phyloP scores from a whole-genome alignment of 1,140 invertebrate genomes.

The Harpegnathos saltator region DNA sequence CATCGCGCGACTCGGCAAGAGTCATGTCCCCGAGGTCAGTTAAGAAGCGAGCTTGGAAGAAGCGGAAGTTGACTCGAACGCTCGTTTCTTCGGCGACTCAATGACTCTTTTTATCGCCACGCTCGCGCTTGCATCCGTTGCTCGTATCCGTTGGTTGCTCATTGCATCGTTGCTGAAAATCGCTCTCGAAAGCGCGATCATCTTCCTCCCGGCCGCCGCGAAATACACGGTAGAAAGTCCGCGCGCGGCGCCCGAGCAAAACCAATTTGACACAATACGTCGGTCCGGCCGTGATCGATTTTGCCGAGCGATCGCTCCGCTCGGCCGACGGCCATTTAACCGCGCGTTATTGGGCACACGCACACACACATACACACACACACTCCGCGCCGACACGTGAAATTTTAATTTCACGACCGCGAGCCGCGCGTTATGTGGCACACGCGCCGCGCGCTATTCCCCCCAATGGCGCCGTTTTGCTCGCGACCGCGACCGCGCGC shows the following conservation, averaged over 20 bases:
- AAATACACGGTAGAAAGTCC: conserved; percentile 46
- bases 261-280: conserved; percentile 27
- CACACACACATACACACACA: no score
- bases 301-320: not conserved
- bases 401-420: conserved; percentile 38
- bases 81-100: not conserved
- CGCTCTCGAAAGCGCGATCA: conserved; percentile 42
- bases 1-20: conserved; percentile 2
- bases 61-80: conserved; percentile 44
- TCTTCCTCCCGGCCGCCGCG: not conserved
- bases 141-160: no score
- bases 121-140: no score
- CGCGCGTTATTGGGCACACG: not conserved
- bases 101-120: conserved; percentile 25
- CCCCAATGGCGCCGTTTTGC: no score
- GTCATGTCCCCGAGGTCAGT: conserved; percentile 13
- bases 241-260: conserved; percentile 10
- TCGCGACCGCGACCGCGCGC: no score
- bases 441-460: not conserved
- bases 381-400: not conserved
- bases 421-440: not conserved
- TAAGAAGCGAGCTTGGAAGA: not conserved
- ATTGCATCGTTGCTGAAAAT: not conserved
- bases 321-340: conserved; percentile 14
- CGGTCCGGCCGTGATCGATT: not conserved